Conservation (phyloP, 2,113 vertebrate species). For the Stictonetta naevosa region DNA sequence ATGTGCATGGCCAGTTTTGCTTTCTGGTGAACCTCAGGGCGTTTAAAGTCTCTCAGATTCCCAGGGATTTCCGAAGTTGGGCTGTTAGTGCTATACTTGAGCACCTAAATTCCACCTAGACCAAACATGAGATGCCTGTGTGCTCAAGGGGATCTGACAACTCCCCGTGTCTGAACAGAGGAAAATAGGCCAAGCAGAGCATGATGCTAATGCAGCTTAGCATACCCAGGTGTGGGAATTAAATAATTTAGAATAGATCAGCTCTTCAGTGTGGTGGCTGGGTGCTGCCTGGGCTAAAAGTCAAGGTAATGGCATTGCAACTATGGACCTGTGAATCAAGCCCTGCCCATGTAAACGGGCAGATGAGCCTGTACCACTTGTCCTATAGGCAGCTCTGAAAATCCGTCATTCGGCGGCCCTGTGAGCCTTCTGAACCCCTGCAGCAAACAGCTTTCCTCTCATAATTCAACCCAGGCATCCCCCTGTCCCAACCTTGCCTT, state of each 20-base stretch:
- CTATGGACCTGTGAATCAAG: neutral
- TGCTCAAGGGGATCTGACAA: neutral
- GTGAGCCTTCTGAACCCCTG: neutral
- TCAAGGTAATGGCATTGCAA: neutral
- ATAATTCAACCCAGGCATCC: neutral
- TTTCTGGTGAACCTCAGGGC: neutral
- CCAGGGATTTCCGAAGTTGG: neutral
- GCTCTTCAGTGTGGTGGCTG: neutral
- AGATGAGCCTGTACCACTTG: neutral
- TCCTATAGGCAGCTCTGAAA: neutral
- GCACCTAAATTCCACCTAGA: neutral
- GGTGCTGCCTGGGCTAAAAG: neutral
- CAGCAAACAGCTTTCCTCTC: neutral
- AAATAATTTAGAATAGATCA: neutral
- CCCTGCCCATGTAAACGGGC: neutral
- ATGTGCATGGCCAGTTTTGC: neutral
- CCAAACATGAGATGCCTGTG: neutral
- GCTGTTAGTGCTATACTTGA: neutral
- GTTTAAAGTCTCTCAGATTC: neutral
- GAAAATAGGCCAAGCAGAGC: neutral
- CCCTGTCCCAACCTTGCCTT: accelerated
- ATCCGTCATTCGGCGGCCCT: neutral
- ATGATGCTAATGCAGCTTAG: neutral
- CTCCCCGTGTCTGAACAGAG: neutral
- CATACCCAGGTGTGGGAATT: neutral